Base-by-base conservation (phyloP, 1,140 invertebrate genomes). In the Brachionus rubens region DNA sequence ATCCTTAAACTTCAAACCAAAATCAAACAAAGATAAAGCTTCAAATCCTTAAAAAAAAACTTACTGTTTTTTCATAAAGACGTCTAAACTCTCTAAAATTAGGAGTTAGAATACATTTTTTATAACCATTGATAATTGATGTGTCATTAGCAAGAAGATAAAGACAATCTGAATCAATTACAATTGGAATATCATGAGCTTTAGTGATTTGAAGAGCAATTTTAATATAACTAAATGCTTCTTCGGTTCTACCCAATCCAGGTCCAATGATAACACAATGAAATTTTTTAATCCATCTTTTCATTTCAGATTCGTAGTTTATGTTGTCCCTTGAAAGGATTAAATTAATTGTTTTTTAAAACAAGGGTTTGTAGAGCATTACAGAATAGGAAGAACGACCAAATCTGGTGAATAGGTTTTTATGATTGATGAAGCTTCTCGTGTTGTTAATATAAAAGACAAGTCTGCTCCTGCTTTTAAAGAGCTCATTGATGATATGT, bases 401-500 rank as follows among this genome's bases (percentile, higher is more conserved):
- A 98, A 85, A 82, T 99, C 96, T 10, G 96, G 96, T 81, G 92
- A 96, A 82, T 94, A 98, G 3, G 90, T 90, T 84, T 99, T 99
- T 54, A 99, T 95, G 0, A 94, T 90, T 6, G 87, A 81, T 2
- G 92, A 90, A 10, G 96, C 93, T 50, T 90, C 88, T 78, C 88
- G 86, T 6, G 89, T 86, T 81, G 94, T 97, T 82, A 98, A 94
- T 9, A 98, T 89, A 82, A 98, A 93, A 1, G 89, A 89, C 43
- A 98, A 86, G 85, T 98, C 96, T 33, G 92, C 92, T 47, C 86
- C 86, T 83, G 91, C 88, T 87, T 90, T 91, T 21, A 98, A 84
- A 5, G 93, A 90, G 77, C 91, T 90, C 79, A 96, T 94, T 1
- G 91, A 92, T 16, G 93, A 89, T 87, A 93, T 98, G 82, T 92